Base-by-base conservation (phyloP, 2,113 vertebrate species). In the Silurus glanis region DNA sequence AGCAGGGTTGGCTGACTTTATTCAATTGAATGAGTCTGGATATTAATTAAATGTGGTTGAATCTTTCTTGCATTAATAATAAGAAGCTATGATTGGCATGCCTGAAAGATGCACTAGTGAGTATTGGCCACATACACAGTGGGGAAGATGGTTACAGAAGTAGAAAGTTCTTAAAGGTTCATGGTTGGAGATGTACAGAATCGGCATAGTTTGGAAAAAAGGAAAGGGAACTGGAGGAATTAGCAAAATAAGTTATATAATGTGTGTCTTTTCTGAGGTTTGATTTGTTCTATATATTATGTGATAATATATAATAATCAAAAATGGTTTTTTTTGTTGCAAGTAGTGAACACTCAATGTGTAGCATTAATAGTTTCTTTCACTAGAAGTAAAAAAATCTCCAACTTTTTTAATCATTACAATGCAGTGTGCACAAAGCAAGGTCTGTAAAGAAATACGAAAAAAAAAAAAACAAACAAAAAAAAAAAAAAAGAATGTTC, bases 21-120 rank as follows among this genome's bases (percentile, higher is more conserved):
- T 80, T 61, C 17, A n/a, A 81, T 64, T 81, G 64, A 13, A 58
- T 62, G 9, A 81, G 58, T 14, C 79, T n/a, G 49, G 59, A 62
- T 64, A 62, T 80, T 10, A 61, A 47, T 62, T 62, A 62, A 66
- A 66, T 66, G 23, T 82, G 37, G 21, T 49, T 66, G 61, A 82
- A 12, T 51, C 61, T 16, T 28, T 23, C 23, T 82, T 82, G 6
- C 61, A 66, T 82, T 53, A 82, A 23, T 66, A 66, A 66, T 6
- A 51, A 16, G 45, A 14, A 66, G 9, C 45, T 82, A 61, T 82
- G 10, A 82, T 49, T 10, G 21, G 64, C 59, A 49, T 81, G 80
- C 10, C 61, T 51, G 80, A 23, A 82, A 82, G 37, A 66, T 8
- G 17, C 14, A 14, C 13, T 79, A 80, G 78, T 47, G 10, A 21